Evolutionary conservation across 2,797 vertebrate species (phyloP).

Genomic region (Salmo trutta): DNA sequence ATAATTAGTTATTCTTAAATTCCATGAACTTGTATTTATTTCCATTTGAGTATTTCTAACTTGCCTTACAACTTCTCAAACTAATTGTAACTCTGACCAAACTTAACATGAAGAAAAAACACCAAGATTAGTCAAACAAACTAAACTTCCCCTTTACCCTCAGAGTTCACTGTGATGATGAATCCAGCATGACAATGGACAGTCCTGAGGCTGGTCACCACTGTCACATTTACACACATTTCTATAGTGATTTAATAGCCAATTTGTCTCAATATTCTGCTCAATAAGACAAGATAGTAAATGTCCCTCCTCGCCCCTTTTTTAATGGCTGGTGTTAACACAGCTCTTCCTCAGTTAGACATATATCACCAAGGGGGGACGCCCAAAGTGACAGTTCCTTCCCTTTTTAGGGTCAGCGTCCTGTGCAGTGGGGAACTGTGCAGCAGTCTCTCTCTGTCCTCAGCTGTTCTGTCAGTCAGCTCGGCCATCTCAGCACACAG

Average conservation of each 20-base stretch:
- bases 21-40: not conserved
- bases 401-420: slow-evolving; percentile 46
- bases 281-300: slow-evolving; percentile 66
- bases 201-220: slow-evolving; percentile 55
- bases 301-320: slow-evolving; percentile 46
- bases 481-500: slow-evolving; percentile 57
- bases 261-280: slow-evolving; percentile 72
- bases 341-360: slow-evolving; percentile 51
- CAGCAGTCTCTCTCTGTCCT: slow-evolving; percentile 45
- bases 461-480: slow-evolving; percentile 67
- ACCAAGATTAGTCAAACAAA: slow-evolving; percentile 53
- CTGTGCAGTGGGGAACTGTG: slow-evolving; percentile 47
- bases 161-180: slow-evolving; percentile 46
- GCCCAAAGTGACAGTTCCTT: slow-evolving; percentile 54
- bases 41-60: not conserved
- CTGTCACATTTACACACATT: slow-evolving; percentile 61
- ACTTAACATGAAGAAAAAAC: not conserved
- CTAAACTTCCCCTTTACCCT: slow-evolving; percentile 44
- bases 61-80: not conserved
- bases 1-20: not conserved
- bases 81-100: not conserved
- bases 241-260: slow-evolving; percentile 66
- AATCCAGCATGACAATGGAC: slow-evolving; percentile 58
- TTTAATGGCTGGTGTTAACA: slow-evolving; percentile 62
- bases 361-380: slow-evolving; percentile 50